These are phyloP conservation scores for Natator depressus DNA, from an alignment of 2,113 vertebrate species.

Conservation along the genomic window DNA sequence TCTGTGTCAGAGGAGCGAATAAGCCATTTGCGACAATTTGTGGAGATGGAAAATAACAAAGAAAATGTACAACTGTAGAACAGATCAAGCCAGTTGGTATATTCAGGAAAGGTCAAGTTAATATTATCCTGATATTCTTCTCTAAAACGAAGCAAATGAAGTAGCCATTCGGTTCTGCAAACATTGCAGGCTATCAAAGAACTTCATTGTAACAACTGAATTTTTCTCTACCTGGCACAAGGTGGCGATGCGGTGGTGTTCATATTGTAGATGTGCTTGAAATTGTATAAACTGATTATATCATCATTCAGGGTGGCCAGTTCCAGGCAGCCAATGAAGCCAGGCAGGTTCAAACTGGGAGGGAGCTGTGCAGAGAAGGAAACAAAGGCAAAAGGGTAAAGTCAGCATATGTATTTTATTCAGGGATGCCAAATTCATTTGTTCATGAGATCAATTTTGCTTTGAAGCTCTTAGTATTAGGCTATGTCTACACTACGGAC, in stretches of 20 bases:
- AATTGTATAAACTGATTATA: slow-evolving; percentile 96
- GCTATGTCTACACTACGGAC: too few species aligned
- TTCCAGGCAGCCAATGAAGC: slow-evolving; percentile 94
- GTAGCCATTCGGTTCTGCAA: not conserved
- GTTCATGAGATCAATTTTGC: not conserved
- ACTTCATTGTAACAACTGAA: not conserved
- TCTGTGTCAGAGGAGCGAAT: not conserved
- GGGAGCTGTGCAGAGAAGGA: slow-evolving; percentile 83
- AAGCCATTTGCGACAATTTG: not conserved
- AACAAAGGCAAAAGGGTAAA: not conserved
- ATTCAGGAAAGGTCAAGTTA: not conserved
- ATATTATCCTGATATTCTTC: not conserved
- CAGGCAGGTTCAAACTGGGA: slow-evolving; percentile 88
- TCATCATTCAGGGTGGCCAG: slow-evolving; percentile 92
- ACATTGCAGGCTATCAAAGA: not conserved
- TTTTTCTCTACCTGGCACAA: slow-evolving; percentile 84
- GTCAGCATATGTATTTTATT: not conserved
- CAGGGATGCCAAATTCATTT: not conserved
- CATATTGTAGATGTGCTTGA: slow-evolving; percentile 88
- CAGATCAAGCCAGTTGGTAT: not conserved
- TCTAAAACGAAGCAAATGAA: not conserved
- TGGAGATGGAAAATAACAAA: not conserved
- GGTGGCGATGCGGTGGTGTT: slow-evolving; percentile 83
- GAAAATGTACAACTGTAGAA: not conserved
- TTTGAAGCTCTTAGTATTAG: not conserved